Evolutionary conservation across 53 echinoderm and acorn worm species (phyloP), one percentile per base, ranked within the genome.

Genomic region (Hippasteria phrygiana): DNA sequence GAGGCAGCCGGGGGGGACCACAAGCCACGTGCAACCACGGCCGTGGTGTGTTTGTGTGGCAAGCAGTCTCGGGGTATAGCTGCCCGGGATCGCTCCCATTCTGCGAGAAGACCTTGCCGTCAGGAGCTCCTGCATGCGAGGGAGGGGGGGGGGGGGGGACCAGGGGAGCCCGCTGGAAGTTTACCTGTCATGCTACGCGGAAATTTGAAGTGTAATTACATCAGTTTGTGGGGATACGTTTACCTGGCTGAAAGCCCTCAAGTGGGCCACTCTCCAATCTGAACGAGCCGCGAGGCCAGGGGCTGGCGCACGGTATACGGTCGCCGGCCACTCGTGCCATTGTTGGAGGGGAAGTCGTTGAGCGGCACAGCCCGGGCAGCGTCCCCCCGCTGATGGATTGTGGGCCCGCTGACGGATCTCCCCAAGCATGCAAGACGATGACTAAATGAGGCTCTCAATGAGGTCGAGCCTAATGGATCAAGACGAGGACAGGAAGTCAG

Each of bases 201-300:
- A 91, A 91, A 94, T 94, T 88, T 88, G 82, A 91, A 94, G 94
- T 94, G 94, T 88, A 90, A 94, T 94, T 94, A 94, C 94, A 94
- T 91, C 94, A 94, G 91, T 94, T 94, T 94, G 94, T 89, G 43
- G 91, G 91, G 91, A 91, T 94, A 94, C 91, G 94, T 94, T 94
- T 94, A 94, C 94, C 82, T 89, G 94, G 89, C 91, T 94, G 91
- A 94, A 94, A 94, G 94, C 94, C 91, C 91, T 94, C 94, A 77
- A 94, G 94, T 94, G 86, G 81, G 32, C 69, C 89, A 78, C 91
- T 88, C 94, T 89, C 84, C 64, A 91, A 78, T 84, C 90, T 91
- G 85, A 91, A 91, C 78, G 91, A 89, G 85, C 85, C 85, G 83
- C 77, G 92, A 84, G 92, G 92, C 88, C 89, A 89, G 73, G 90